Evolutionary conservation across 1,140 invertebrate species (phyloP), one percentile per base, ranked within the genome.

Genomic region (Chironomus striatipennis): DNA sequence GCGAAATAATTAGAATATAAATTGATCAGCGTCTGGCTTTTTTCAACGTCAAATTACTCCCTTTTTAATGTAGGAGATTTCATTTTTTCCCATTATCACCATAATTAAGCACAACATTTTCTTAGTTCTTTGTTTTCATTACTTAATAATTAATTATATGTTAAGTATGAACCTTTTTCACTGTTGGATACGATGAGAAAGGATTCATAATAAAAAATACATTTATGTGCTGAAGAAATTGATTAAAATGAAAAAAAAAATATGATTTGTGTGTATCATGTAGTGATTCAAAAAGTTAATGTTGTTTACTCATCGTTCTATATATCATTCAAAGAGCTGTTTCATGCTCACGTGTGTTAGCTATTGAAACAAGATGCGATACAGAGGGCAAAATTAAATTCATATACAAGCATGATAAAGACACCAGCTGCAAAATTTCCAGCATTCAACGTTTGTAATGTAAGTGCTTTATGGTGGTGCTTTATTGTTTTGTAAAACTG

Each of bases 381-480:
- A 34, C 5, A 34, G 5, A 34, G 5, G 24, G 24, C 24, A 34
- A 34, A 34, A 34, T 34, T 34, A 34, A 34, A 34, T 34, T 34
- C 5, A 34, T 34, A 34, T 34, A 34, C 5, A 34, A 34, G 12
- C 12, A 57, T 57, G 47, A 57, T 57, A 57, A 57, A 34, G 24
- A 57, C 47, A 57, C 47, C 47, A 57, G 47, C 47, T 57, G 47
- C 47, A 57, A 57, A 34, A 57, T 57, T n/a, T 57, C 47, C 47
- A 57, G 47, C 47, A 57, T 57, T 15, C 9, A 57, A 57, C 47
- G 12, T 5, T 57, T 57, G 12, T 15, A 57, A 57, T 57, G 12
- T 57, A n/a, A 57, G 47, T 57, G 47, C 47, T n/a, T 57, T n/a
- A 57, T 57, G 47, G n/a, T 57, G 47, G 47, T 57, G 47, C 47